Evolutionary conservation across 2,113 vertebrate species (phyloP).

Genomic region (Nothoprocta pentlandii): DNA sequence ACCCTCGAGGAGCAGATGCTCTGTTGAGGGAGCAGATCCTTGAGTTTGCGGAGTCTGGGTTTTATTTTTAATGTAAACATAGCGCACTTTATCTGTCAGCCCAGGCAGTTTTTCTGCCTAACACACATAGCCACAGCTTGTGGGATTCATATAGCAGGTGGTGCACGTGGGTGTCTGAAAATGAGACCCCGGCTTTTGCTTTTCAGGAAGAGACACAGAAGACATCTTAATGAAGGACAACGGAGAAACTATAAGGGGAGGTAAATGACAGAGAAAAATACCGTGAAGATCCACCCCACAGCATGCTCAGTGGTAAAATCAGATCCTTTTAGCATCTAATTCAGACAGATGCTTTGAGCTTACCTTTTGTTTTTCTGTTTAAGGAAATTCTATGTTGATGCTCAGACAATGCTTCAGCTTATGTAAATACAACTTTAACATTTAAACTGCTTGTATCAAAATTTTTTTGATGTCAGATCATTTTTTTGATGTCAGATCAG

Average conservation of each 20-base stretch:
- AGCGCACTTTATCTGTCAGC: background rate
- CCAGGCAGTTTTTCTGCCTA: conserved; percentile 4
- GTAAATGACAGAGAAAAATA: background rate
- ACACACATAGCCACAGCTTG: background rate
- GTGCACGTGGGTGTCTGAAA: background rate
- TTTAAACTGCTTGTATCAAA: conserved; percentile 25
- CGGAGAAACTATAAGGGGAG: background rate
- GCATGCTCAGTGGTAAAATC: conserved; percentile 22
- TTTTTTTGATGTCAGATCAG: conserved; percentile 32
- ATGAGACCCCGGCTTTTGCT: conserved; percentile 25
- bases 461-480: conserved; percentile 35
- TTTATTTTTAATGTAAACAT: background rate
- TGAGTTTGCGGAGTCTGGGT: background rate
- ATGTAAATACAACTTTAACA: conserved; percentile 27
- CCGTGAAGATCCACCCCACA: background rate
- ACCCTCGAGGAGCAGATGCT: conserved; percentile 14
- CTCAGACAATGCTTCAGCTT: conserved; percentile 14
- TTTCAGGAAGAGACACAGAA: conserved; percentile 3
- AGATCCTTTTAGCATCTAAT: conserved; percentile 37
- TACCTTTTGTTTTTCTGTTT: conserved; percentile 5
- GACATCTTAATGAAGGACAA: conserved; percentile 40
- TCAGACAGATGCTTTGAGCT: background rate
- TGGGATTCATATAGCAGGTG: conserved; percentile 3
- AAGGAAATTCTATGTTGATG: background rate
- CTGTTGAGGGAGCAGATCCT: background rate